phyloP scores from a whole-genome alignment of 2,797 vertebrate genomes.

The Mormyrops attenuatus region DNA sequence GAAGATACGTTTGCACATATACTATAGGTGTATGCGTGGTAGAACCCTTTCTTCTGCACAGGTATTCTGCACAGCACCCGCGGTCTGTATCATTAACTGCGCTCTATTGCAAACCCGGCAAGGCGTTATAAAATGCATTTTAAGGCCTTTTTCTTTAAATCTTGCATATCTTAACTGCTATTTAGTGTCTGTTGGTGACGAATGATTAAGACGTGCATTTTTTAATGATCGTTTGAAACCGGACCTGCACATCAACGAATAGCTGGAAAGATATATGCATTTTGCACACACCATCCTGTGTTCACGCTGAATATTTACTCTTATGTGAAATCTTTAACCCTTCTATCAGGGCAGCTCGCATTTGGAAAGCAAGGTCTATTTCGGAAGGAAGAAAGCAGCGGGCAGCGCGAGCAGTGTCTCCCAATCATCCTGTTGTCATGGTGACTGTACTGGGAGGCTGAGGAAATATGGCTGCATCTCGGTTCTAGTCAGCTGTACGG shows the following conservation, averaged over 20 bases:
- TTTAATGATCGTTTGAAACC: constrained; percentile 25
- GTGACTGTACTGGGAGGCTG: constrained; percentile 89
- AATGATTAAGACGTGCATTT: constrained; percentile 10
- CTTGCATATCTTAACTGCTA: constrained; percentile 20
- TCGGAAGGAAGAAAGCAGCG: constrained; percentile 65
- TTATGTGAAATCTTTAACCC: constrained; percentile 44
- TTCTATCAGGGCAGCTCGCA: constrained; percentile 49
- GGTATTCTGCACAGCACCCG: constrained; percentile 11
- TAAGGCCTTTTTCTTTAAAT: not conserved
- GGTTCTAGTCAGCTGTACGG: constrained; percentile 45
- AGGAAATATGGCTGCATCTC: constrained; percentile 78
- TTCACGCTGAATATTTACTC: constrained; percentile 25
- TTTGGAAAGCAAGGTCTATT: constrained; percentile 62
- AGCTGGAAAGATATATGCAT: constrained; percentile 6
- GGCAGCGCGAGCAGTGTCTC: constrained; percentile 75
- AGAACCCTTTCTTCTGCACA: not conserved
- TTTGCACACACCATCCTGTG: constrained; percentile 10
- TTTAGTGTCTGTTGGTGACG: constrained; percentile 4
- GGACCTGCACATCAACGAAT: constrained; percentile 25
- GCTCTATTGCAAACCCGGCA: not conserved
- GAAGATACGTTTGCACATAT: not conserved
- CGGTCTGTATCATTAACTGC: not conserved
- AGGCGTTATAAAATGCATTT: constrained; percentile 8
- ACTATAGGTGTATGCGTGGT: not conserved
- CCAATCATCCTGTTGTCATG: constrained; percentile 97